Base-by-base conservation (phyloP, 2,797 vertebrate species). In the Lemur catta region DNA sequence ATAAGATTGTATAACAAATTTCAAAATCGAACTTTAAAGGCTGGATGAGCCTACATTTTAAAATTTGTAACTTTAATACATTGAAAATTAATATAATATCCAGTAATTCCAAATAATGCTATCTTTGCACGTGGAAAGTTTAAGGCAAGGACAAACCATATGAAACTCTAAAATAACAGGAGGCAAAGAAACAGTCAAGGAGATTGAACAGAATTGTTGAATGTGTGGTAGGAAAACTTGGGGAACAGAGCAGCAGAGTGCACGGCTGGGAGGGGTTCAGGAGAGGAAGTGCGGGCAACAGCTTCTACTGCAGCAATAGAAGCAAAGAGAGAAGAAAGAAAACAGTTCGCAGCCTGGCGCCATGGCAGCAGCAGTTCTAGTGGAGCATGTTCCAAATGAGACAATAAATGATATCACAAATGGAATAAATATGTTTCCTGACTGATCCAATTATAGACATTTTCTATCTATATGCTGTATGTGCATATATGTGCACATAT, bases 211-310 rank as follows among this genome's bases (percentile, higher is more conserved):
- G 33, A 63, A 18, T 9, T 84, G 17, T 17, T 20, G 2, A 35
- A 93, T 28, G 41, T 0, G 30, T 3, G 0, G 3, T 9, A 12
- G 33, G 6, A 61, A 35, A 69, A 14, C 17, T 7, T 17, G 15
- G 59, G 52, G 43, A 71, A 13, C 1, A n/a, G 13, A 20, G 22
- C 11, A 13, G 8, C 2, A 1, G 0, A 63, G n/a, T 9, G n/a
- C 48, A 61, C 0, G 9, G 12, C 4, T 0, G 7, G 26, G 35
- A 48, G 6, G 0, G 7, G 28, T 33, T 33, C 22, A 20, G 1
- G 12, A n/a, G 7, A 46, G 20, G 10, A 52, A 20, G 5, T 2
- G 10, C 20, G 38, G 61, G 28, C 35, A 22, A 33, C 22, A 30
- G 17, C 3, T 2, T 65, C 50, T 18, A 14, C 0, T 2, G 9